Evolutionary conservation across 2,888 invertebrate species (phyloP), one percentile per base, ranked within the genome.

Genomic region (Gastracanthus pulcherrimus): DNA sequence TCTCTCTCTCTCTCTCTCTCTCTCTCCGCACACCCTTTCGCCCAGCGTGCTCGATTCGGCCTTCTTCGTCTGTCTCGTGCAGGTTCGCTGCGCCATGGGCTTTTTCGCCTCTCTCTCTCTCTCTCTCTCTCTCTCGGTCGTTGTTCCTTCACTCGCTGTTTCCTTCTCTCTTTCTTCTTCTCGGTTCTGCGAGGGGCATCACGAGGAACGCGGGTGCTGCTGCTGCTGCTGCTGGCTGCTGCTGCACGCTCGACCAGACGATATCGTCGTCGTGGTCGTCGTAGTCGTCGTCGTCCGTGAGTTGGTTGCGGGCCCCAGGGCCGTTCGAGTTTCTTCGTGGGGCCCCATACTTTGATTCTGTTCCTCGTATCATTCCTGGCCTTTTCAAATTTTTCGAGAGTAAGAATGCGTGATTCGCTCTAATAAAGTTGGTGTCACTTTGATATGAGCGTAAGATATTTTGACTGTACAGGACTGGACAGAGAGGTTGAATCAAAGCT

Each of bases 161-260:
- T 72, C 71, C 62, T 58, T 11, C 60, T 74, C 67, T 67, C 41
- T 16, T 9, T 66, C 66, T n/a, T n/a, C 26, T 26, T 38, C 38
- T 67, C 45, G 38, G 23, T 29, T 38, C 38, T 41, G 16, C 36
- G 67, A 67, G 67, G 41, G 55, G 55, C 55, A 55, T 55, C 55
- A n/a, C n/a, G n/a, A n/a, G n/a, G n/a, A n/a, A 34, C 76, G 72
- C 71, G 78, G 78, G 72, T 78, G 70, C 29, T 51, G 26, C 58
- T 38, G 26, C 38, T 36, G 19, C 29, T 67, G 45, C 38, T 74
- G 45, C 55, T 48, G 41, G 66, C 64, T 48, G 84, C 82, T 81
- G 84, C 82, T 84, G 85, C 84, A 86, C 85, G 84, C 84, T 88
- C 87, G 87, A 87, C 89, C 87, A 89, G 88, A 88, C 89, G 87